Conservation (phyloP, 2,797 vertebrate species). For the Pelochelys cantorii region DNA sequence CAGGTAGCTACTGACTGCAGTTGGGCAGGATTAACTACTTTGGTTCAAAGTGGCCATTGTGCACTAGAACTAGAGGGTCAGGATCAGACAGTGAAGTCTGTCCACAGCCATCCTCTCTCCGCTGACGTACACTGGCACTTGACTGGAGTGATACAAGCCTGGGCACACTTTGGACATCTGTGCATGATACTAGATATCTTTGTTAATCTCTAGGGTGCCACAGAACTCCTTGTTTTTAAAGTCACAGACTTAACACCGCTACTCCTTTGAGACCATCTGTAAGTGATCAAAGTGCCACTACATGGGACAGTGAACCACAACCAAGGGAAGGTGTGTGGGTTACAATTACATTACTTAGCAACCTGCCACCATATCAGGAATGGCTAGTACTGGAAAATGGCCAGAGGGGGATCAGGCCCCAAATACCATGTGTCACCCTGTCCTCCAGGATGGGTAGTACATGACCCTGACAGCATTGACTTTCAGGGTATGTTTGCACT, state of each 20-base stretch:
- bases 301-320: no score
- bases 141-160: neutral
- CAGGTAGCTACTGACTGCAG: neutral
- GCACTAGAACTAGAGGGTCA: neutral
- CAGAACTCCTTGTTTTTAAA: no score
- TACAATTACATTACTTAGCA: neutral
- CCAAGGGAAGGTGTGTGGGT: no score
- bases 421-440: accelerated
- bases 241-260: no score
- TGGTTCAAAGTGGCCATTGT: neutral
- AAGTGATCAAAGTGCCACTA: no score
- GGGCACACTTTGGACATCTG: no score
- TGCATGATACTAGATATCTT: no score
- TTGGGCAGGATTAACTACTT: neutral
- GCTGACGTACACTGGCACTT: neutral
- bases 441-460: neutral
- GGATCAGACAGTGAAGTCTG: neutral
- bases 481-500: no score
- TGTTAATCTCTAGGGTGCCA: no score
- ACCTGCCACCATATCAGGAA: neutral
- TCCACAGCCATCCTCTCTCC: neutral
- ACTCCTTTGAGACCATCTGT: no score
- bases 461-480: neutral
- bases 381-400: neutral
- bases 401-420: no score